A percentile compares a stretch with the other conserved stretches of the same genome.
phyloP scores from a whole-genome alignment of 2,113 vertebrate genomes.

The Oncorhynchus kisutch region DNA sequence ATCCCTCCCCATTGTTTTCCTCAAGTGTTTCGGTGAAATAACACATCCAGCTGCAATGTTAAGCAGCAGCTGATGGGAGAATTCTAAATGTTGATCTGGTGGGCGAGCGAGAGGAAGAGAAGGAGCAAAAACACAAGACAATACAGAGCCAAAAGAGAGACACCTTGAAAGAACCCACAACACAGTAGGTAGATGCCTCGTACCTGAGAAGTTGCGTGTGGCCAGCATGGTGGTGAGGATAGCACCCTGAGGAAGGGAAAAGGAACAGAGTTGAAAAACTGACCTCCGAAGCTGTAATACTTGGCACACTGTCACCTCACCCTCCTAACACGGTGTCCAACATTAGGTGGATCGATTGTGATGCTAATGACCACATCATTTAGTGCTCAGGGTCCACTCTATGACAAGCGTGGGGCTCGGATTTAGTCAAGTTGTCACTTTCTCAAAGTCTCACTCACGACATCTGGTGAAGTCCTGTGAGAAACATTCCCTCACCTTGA shows the following conservation, averaged over 20 bases:
- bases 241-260: slow-evolving; percentile 78
- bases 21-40: background rate
- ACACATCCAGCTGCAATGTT: background rate
- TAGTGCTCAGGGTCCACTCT: slow-evolving; percentile 11
- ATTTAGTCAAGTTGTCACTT: too few species aligned
- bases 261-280: slow-evolving; percentile 14
- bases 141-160: background rate
- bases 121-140: background rate
- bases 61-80: background rate
- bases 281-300: background rate
- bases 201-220: slow-evolving; percentile 98
- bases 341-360: slow-evolving; percentile 16
- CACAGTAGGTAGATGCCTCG: slow-evolving; percentile 23
- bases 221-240: slow-evolving; percentile 97
- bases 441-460: too few species aligned
- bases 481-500: slow-evolving; percentile 78
- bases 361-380: slow-evolving; percentile 36
- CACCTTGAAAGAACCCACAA: background rate
- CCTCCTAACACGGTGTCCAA: background rate
- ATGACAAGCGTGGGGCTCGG: too few species aligned
- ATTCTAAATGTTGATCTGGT: background rate
- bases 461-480: too few species aligned
- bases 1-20: background rate
- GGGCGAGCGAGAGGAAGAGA: too few species aligned
- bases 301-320: background rate